phyloP scores from a whole-genome alignment of 2,888 invertebrate genomes.

The Rhingia rostrata region DNA sequence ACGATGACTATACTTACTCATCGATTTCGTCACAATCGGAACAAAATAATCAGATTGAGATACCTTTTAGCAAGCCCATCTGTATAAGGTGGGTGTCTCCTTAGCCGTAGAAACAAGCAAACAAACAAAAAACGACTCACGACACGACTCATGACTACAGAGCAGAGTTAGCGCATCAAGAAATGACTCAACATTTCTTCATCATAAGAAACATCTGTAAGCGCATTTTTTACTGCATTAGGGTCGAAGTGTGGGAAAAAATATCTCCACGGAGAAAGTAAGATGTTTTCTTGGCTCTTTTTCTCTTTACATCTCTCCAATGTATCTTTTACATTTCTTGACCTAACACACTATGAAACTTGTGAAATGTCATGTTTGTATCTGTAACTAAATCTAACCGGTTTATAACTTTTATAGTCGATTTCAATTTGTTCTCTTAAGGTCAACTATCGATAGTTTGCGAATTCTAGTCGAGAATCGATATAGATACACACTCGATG shows the following conservation, averaged over 20 bases:
- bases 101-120: too few species aligned
- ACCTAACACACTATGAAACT: slow-evolving; percentile 49
- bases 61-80: not conserved
- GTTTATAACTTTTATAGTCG: slow-evolving; percentile 20
- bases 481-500: slow-evolving; percentile 1
- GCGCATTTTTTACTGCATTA: slow-evolving; percentile 24
- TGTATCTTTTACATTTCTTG: slow-evolving; percentile 24
- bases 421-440: slow-evolving; percentile 17
- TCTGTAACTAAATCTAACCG: slow-evolving; percentile 14
- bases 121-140: not conserved
- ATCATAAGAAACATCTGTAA: slow-evolving; percentile 15
- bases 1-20: slow-evolving; percentile 16
- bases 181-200: slow-evolving; percentile 27
- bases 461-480: slow-evolving; percentile 19
- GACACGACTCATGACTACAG: slow-evolving; percentile 23
- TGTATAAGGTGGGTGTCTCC: slow-evolving; percentile 32
- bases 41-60: slow-evolving; percentile 10
- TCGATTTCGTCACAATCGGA: slow-evolving; percentile 16
- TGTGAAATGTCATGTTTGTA: slow-evolving; percentile 24
- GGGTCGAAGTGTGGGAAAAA: slow-evolving; percentile 27
- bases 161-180: not conserved
- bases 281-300: not conserved
- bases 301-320: not conserved
- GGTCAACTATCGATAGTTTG: slow-evolving; percentile 17
- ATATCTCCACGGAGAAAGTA: slow-evolving; percentile 48